A percentile compares a stretch with the other conserved stretches of the same genome.
Conservation (phyloP, 2,113 vertebrate genomes). For the Butastur rufipennis region DNA sequence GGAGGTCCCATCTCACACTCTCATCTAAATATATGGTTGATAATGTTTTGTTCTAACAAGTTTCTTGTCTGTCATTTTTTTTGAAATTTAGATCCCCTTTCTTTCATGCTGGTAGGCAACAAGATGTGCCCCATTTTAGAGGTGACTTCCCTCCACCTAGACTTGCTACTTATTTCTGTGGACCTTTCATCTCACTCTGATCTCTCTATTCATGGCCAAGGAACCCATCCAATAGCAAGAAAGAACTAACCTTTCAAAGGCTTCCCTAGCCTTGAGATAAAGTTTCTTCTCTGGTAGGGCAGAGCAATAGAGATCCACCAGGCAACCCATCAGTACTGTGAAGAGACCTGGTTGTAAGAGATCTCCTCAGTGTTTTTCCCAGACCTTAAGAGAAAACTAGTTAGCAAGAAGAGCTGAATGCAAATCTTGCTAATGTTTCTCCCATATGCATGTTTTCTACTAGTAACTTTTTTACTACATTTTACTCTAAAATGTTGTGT, state of each 20-base stretch:
- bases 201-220: not conserved
- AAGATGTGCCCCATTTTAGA: not conserved
- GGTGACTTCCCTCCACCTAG: not conserved
- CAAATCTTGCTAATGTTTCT: not conserved
- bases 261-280: not conserved
- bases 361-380: not conserved
- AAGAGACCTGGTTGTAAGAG: not conserved
- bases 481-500: not conserved
- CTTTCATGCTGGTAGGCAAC: not conserved
- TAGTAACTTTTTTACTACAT: not conserved
- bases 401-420: not conserved
- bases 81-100: not conserved
- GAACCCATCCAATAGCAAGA: not conserved
- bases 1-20: not conserved
- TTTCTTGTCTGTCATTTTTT: not conserved
- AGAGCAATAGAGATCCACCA: not conserved
- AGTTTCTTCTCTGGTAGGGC: not conserved
- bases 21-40: not conserved
- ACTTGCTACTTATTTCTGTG: not conserved
- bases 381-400: not conserved
- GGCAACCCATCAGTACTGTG: not conserved
- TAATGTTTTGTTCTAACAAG: not conserved
- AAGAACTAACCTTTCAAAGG: not conserved
- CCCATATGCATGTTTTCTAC: not conserved
- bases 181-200: not conserved